These are phyloP conservation scores for Pongo pygmaeus DNA, from an alignment of 2,113 vertebrate species.

Conservation along the genomic window DNA sequence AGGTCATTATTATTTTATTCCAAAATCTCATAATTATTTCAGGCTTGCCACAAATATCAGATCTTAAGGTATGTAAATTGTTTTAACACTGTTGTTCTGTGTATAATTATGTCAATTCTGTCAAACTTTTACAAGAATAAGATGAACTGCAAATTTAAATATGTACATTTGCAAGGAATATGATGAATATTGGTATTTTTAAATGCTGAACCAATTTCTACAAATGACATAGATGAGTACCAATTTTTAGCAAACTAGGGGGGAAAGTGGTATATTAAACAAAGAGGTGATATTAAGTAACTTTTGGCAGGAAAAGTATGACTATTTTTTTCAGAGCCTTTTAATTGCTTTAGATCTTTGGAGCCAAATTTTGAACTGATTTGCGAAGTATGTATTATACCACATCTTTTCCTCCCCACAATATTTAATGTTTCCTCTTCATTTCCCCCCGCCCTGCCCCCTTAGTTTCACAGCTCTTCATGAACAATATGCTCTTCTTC, in stretches of 20 bases:
- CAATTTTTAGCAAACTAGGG: not conserved
- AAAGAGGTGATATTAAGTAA: not conserved
- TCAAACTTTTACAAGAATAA: not conserved
- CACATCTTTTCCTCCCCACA: not conserved
- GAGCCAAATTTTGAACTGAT: slow-evolving; percentile 35
- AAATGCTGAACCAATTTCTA: not conserved
- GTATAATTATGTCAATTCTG: not conserved
- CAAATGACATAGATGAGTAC: slow-evolving; percentile 21
- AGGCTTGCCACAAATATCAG: not conserved
- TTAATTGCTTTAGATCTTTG: slow-evolving; percentile 19
- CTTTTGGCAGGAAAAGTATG: not conserved
- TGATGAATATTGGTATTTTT: not conserved
- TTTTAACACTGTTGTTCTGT: not conserved
- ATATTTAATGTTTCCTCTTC: slow-evolving; percentile 15
- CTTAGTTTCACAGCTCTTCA: not conserved
- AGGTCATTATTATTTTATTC: not conserved
- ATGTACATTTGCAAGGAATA: not conserved
- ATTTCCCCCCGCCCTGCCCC: too few species aligned
- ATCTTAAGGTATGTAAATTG: not conserved
- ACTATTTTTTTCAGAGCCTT: not conserved
- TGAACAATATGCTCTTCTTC: not conserved
- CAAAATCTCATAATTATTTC: not conserved
- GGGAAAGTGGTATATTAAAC: not conserved
- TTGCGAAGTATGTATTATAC: not conserved
- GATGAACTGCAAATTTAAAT: not conserved